These are phyloP conservation scores for Stegodyphus mimosarum DNA, from an alignment of 1,140 invertebrate species.

Conservation along the genomic window DNA sequence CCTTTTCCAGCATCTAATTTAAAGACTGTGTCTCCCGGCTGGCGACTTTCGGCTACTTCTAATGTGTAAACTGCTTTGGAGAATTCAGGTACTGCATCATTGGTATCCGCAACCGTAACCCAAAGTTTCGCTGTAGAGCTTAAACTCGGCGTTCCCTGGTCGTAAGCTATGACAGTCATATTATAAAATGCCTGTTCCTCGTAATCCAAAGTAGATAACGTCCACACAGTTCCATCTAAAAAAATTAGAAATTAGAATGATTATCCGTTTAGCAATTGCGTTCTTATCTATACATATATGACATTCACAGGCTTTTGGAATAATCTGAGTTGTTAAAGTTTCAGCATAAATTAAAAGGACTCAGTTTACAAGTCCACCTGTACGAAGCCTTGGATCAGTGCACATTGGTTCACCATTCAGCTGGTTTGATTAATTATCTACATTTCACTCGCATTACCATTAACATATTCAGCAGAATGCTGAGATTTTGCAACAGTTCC, in stretches of 20 bases:
- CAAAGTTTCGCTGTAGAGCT: slow-evolving; percentile 80
- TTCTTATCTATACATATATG: no score
- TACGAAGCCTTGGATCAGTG: no score
- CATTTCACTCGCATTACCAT: no score
- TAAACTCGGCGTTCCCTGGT: slow-evolving; percentile 82
- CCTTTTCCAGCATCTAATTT: slow-evolving; percentile 65
- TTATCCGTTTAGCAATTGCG: no score
- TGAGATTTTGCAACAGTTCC: no score
- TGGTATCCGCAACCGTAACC: slow-evolving; percentile 66
- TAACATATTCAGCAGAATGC: no score
- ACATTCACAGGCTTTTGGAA: no score
- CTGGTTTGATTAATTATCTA: no score
- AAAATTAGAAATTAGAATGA: slow-evolving; percentile 1
- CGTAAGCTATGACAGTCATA: slow-evolving; percentile 82
- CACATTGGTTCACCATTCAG: no score
- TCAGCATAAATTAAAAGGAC: no score
- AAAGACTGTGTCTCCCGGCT: slow-evolving; percentile 64
- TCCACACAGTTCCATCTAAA: slow-evolving; percentile 80
- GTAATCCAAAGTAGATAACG: slow-evolving; percentile 79
- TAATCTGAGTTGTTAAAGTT: no score
- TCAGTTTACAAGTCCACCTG: no score
- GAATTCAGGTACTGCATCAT: slow-evolving; percentile 66
- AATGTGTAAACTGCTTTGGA: slow-evolving; percentile 66
- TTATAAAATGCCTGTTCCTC: slow-evolving; percentile 77
- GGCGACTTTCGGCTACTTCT: slow-evolving; percentile 66